These are phyloP conservation scores for Papilio machaon DNA, from an alignment of 1,140 invertebrate genomes.

Conservation along the genomic window DNA sequence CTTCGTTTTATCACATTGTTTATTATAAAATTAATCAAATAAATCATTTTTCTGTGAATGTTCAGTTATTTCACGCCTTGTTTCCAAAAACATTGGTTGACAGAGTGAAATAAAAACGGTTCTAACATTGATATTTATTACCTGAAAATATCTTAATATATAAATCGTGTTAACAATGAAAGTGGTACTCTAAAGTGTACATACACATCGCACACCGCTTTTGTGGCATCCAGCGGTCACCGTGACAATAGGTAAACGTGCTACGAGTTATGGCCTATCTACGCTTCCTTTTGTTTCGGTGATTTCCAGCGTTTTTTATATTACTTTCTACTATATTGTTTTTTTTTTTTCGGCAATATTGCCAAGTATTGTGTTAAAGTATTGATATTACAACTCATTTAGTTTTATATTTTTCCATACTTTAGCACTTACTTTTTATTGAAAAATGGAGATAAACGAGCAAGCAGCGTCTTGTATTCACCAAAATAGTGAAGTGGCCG, in stretches of 20 bases:
- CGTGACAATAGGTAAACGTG: slow-evolving; percentile 12
- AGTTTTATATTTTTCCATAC: not conserved
- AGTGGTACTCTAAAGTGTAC: not conserved
- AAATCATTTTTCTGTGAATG: too few relatives aligned
- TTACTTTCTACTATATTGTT: slow-evolving; percentile 12
- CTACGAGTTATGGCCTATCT: slow-evolving; percentile 4
- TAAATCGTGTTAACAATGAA: not conserved
- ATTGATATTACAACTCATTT: not conserved
- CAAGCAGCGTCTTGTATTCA: too few relatives aligned
- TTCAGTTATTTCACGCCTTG: not conserved
- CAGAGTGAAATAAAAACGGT: not conserved
- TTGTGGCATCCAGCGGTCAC: slow-evolving; percentile 18
- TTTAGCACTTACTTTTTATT: too few relatives aligned
- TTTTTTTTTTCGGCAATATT: not conserved
- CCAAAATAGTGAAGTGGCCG: too few relatives aligned
- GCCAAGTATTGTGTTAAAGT: not conserved
- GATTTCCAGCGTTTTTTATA: slow-evolving; percentile 14
- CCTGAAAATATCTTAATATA: not conserved
- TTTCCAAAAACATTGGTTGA: not conserved
- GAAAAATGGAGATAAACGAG: too few relatives aligned
- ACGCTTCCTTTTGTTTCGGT: slow-evolving; percentile 15
- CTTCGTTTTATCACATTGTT: too few relatives aligned
- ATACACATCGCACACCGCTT: not conserved
- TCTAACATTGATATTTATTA: not conserved
- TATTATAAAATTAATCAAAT: too few relatives aligned